phyloP scores from a whole-genome alignment of 1,140 invertebrate genomes.

The Drosophila pseudoananassae region DNA sequence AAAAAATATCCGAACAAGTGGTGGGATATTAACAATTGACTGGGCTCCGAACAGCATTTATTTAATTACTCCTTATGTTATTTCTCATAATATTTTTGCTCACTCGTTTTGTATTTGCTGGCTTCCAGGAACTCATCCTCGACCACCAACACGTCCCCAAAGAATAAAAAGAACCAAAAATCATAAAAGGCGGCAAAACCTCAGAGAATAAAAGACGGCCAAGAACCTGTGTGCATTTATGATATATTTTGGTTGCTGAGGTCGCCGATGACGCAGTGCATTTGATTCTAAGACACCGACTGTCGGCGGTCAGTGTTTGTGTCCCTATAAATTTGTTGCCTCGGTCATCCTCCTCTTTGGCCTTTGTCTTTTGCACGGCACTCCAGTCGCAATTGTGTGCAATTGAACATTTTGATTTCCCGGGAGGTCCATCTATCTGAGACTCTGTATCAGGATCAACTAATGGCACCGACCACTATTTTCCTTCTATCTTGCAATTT shows the following conservation, averaged over 20 bases:
- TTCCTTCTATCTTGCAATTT: conserved; percentile 50
- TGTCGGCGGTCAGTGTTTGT: conserved; percentile 61
- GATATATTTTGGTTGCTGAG: conserved; percentile 62
- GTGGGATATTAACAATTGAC: conserved; percentile 20
- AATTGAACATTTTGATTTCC: conserved; percentile 77
- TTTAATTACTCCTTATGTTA: conserved; percentile 67
- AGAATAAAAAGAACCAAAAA: conserved; percentile 12
- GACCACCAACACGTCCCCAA: conserved; percentile 55
- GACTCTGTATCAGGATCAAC: conserved; percentile 1
- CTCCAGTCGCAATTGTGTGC: conserved; percentile 70
- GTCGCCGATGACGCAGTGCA: conserved; percentile 70
- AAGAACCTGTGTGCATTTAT: conserved; percentile 74
- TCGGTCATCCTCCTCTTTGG: conserved; percentile 41
- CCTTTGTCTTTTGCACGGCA: conserved; percentile 59
- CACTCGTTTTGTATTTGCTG: conserved; percentile 58
- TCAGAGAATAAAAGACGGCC: conserved; percentile 46
- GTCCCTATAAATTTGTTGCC: conserved; percentile 62
- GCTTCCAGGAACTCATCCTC: conserved; percentile 60
- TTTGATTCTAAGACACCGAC: conserved; percentile 58
- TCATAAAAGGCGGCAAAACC: conserved; percentile 70
- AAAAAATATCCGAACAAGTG: conserved; percentile 36
- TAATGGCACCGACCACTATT: conserved; percentile 17
- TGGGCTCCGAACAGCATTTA: conserved; percentile 31
- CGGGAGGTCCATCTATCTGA: conserved; percentile 60
- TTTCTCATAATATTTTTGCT: conserved; percentile 79